phyloP scores from a whole-genome alignment of 2,797 vertebrate species.

The Acrocephalus scirpaceus region DNA sequence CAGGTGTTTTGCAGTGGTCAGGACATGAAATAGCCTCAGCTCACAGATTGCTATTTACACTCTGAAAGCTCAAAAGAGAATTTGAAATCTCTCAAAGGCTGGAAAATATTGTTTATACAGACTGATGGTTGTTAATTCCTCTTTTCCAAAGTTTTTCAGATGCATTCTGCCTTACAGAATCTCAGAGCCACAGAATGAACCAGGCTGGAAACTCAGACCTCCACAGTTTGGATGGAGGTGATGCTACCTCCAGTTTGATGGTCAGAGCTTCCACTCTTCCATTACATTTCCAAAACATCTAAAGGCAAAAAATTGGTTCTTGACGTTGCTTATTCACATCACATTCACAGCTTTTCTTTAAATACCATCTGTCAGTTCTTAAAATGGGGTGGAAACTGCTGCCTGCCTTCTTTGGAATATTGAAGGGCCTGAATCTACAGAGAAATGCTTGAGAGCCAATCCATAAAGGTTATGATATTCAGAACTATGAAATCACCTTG shows the following conservation, averaged over 20 bases:
- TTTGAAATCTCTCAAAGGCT: not conserved
- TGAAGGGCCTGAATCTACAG: not conserved
- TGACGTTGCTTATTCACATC: not conserved
- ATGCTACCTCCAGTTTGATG: not conserved
- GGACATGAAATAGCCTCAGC: not conserved
- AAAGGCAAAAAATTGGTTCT: not conserved
- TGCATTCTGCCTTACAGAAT: not conserved
- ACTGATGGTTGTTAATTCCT: not conserved
- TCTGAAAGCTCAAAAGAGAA: not conserved
- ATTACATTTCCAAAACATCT: not conserved
- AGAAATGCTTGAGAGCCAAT: not conserved
- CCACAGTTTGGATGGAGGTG: not conserved
- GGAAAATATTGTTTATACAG: not conserved
- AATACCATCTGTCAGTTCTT: not conserved
- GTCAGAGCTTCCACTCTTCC: not conserved
- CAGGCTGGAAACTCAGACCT: not conserved
- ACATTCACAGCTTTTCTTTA: not conserved
- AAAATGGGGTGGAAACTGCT: not conserved
- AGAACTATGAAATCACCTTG: not conserved
- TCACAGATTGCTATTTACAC: not conserved
- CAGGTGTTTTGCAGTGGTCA: not conserved
- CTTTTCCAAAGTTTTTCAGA: not conserved
- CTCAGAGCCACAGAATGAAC: not conserved
- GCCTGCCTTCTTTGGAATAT: not conserved
- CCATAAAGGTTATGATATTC: not conserved